Percentiles rank a stretch among this genome's conserved stretches.
Conservation (phyloP, 2,113 vertebrate species). For the Chloropsis hardwickii region DNA sequence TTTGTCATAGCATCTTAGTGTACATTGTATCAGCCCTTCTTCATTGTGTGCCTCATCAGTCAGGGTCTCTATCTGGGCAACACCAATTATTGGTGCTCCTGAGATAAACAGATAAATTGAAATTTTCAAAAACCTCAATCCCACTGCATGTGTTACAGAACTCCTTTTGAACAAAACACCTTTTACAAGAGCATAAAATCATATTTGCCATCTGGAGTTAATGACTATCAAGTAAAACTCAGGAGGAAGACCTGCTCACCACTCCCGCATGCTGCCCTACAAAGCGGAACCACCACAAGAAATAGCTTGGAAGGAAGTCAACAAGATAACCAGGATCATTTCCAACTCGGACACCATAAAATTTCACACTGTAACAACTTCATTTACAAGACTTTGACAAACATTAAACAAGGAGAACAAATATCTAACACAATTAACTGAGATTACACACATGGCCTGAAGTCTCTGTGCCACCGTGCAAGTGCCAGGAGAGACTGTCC, state of each 20-base stretch:
- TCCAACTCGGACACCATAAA: neutral
- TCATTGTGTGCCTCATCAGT: neutral
- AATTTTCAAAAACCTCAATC: neutral
- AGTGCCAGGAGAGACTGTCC: neutral
- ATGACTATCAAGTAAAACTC: neutral
- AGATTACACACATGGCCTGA: neutral
- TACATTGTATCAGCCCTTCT: neutral
- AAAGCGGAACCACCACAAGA: neutral
- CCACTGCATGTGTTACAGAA: neutral
- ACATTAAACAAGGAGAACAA: neutral
- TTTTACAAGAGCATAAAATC: neutral
- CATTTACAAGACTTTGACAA: slow-evolving; percentile 9
- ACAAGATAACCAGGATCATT: neutral
- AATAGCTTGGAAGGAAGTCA: neutral
- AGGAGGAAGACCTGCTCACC: neutral
- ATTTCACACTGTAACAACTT: neutral
- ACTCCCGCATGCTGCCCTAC: neutral
- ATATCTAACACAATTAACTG: neutral
- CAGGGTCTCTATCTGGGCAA: neutral
- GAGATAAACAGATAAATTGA: neutral
- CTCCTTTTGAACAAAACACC: neutral
- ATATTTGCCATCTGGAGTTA: neutral
- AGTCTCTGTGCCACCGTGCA: neutral
- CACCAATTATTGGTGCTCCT: accelerated
- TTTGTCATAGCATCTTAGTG: slow-evolving; percentile 18